Evolutionary conservation across 2,113 vertebrate genomes (phyloP).

Genomic region (Hyla sarda): DNA sequence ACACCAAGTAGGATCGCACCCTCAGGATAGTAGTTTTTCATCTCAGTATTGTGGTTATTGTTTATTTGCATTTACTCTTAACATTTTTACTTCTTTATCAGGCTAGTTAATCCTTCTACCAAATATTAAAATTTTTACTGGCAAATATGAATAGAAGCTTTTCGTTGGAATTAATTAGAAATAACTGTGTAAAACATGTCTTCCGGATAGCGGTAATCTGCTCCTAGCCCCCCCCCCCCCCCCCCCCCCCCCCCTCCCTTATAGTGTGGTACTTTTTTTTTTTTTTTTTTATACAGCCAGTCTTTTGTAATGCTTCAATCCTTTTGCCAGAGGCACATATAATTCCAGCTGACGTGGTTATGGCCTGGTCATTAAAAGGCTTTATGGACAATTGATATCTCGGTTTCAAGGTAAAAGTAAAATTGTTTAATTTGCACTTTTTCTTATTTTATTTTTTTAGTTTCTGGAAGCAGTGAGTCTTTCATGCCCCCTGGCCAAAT

Average conservation of each 20-base stretch:
- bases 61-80: neutral
- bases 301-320: conserved; percentile 17
- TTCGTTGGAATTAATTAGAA: no score
- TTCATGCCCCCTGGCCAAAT: conserved; percentile 92
- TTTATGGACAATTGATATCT: conserved; percentile 58
- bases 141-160: no score
- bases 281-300: neutral
- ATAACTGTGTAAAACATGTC: neutral
- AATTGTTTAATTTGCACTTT: conserved; percentile 57
- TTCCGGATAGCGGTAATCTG: neutral
- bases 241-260: no score
- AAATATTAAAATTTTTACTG: no score
- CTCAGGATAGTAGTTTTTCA: neutral
- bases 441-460: conserved; percentile 68
- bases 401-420: conserved; percentile 39
- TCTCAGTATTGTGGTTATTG: neutral
- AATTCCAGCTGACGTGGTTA: conserved; percentile 62
- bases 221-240: no score
- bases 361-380: conserved; percentile 57
- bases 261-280: neutral
- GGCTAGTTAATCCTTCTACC: no score
- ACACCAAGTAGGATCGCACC: no score
- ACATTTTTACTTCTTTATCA: neutral
- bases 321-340: conserved; percentile 60
- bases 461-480: conserved; percentile 87